Conservation (phyloP, 2,888 invertebrate genomes). For the Campaea margaritaria region DNA sequence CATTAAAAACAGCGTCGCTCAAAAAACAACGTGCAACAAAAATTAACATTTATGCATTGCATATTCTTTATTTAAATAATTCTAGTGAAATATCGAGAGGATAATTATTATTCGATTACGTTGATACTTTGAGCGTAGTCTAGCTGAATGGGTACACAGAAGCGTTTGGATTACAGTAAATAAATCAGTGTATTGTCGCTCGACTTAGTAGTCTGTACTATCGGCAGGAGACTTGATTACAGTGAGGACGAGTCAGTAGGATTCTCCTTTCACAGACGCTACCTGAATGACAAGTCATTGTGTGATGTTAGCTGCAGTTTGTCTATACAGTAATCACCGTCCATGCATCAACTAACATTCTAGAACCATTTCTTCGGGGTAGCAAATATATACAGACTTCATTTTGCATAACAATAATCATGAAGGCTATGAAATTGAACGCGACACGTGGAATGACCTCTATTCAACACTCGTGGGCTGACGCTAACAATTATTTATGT, state of each 20-base stretch:
- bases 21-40: slow-evolving; percentile 92
- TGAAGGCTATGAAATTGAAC: slow-evolving; percentile 38
- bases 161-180: slow-evolving; percentile 82
- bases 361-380: slow-evolving; percentile 22
- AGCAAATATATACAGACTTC: slow-evolving; percentile 33
- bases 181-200: slow-evolving; percentile 73
- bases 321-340: slow-evolving; percentile 76
- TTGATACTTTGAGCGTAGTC: slow-evolving; percentile 85
- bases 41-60: slow-evolving; percentile 87
- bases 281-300: slow-evolving; percentile 70
- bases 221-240: slow-evolving; percentile 68
- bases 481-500: slow-evolving; percentile 21
- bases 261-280: slow-evolving; percentile 66
- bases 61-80: slow-evolving; percentile 81
- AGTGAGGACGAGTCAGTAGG: slow-evolving; percentile 57
- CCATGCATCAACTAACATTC: slow-evolving; percentile 70
- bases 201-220: slow-evolving; percentile 78
- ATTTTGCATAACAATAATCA: slow-evolving; percentile 21
- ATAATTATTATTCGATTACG: slow-evolving; percentile 77
- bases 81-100: slow-evolving; percentile 81
- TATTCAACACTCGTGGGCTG: slow-evolving; percentile 35
- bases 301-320: slow-evolving; percentile 83
- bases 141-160: slow-evolving; percentile 84
- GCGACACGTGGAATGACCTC: slow-evolving; percentile 19
- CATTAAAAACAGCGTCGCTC: slow-evolving; percentile 94